Base-by-base conservation (phyloP, 2,113 vertebrate species). In the Hippoglossus stenolepis region DNA sequence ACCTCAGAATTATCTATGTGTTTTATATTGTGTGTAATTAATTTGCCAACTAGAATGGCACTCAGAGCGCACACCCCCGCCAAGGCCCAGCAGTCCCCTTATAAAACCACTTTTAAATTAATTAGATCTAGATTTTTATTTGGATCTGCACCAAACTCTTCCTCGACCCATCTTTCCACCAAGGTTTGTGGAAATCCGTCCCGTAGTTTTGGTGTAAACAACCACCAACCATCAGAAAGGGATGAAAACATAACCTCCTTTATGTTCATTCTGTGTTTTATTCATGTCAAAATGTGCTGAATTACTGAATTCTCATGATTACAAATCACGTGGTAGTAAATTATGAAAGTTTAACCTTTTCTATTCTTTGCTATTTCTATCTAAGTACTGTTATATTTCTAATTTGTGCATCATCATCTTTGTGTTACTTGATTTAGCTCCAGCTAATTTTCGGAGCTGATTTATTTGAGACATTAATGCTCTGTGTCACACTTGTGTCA, bases 391-490 rank as follows among this genome's bases (percentile, higher is more conserved):
- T 63, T 14, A 66, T 14, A 21, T 35, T 67, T 84, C 51, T 2
- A 62, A 20, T 54, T 56, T 72, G 14, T 51, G 10, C 20, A 21
- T 43, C 57, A n/a, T 64, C 23, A 17, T 64, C n/a, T 60, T 18
- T 4, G 43, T 3, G 5, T 40, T 38, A 31, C 47, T 24, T 23
- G 5, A 57, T 69, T 43, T 14, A 51, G n/a, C 21, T 28, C 1
- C 0, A 47, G 18, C 54, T 28, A 31, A 65, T 67, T 51, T 51
- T 17, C 11, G 23, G 3, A 3, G 2, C n/a, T 17, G 17, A 56
- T 65, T 77, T 45, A 66, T 74, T 56, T 38, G 0, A 58, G 58
- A 28, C 40, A 23, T 63, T 73, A 70, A 56, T 67, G 61, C 17
- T 20, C 49, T 8, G n/a, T 24, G 26, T 60, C 65, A 67, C 47